Base-by-base conservation (phyloP, 2,888 invertebrate genomes). In the Brachyopa scutellaris region DNA sequence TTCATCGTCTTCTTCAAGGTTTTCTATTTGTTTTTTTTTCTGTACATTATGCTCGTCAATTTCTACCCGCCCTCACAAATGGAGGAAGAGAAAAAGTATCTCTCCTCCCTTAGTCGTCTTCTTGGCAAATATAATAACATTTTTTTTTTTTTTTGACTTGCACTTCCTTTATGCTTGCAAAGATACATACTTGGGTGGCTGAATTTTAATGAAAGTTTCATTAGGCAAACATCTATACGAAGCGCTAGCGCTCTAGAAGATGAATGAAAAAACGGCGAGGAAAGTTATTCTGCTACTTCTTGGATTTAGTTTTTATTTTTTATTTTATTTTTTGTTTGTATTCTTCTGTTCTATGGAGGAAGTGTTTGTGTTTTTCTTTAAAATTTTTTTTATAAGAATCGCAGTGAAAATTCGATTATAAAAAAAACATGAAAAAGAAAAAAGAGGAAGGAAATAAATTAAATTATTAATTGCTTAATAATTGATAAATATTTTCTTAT, bases 141-240 rank as follows among this genome's bases (percentile, higher is more conserved):
- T 73, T 64, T 73, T 57, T 45, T 38, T 69, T 38, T 17, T 15
- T 49, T 53, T 42, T 19, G 31, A 31, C 51, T 62, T 62, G 55
- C 55, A 70, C 70, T 70, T 49, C 53, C 57, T 64, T 76, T 66
- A 70, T 82, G 66, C 82, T 82, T 82, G 66, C 42, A n/a, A n/a
- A n/a, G n/a, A n/a, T 17, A 45, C 57, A 64, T 64, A 80, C 74
- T 80, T 80, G 80, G 76, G 76, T 70, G 77, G 77, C 61, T 64
- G 51, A 59, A 77, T 82, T 77, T 82, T 77, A 82, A 82, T 82
- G 77, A 82, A 82, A 82, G 59, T 82, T 82, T 82, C 82, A 82
- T 82, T 82, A 82, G 70, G 64, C 77, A 82, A 82, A 82, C 82
- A 77, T 69, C 69, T 53, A 55, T n/a, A n/a, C 21, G 45, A 49